Conservation (phyloP, 2,797 vertebrate genomes). For the Mormyrops attenuatus region DNA sequence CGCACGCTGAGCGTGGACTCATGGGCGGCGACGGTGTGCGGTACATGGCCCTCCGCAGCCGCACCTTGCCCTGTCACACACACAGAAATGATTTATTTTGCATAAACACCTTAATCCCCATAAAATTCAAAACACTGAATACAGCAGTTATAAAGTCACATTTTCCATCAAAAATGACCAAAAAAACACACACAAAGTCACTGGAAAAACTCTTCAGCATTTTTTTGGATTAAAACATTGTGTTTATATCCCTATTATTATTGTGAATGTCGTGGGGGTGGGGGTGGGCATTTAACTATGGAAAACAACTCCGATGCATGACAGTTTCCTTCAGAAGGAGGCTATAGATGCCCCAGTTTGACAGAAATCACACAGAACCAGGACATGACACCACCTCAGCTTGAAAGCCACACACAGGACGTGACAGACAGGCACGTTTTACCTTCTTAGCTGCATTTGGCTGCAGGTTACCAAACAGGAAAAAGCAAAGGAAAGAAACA, state of each 20-base stretch:
- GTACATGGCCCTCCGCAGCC: not conserved
- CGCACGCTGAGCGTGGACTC: not conserved
- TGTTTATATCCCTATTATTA: not conserved
- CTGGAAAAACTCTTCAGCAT: not conserved
- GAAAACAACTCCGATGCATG: not conserved
- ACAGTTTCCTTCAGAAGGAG: not conserved
- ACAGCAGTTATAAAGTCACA: not conserved
- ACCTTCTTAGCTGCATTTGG: conserved; percentile 15
- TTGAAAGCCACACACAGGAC: not conserved
- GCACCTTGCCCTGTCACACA: conserved; percentile 43
- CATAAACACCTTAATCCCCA: not conserved
- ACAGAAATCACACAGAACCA: not conserved
- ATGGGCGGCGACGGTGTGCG: not conserved
- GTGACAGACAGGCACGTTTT: not conserved
- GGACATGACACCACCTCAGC: not conserved
- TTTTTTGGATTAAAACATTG: not conserved
- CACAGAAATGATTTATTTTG: not conserved
- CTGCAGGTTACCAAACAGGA: conserved; percentile 1
- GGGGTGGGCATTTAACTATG: not conserved
- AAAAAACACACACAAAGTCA: not conserved
- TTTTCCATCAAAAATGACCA: not conserved
- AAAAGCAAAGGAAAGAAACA: not conserved
- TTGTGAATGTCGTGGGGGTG: not conserved
- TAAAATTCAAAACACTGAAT: not conserved
- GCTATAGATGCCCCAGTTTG: not conserved